phyloP scores from a whole-genome alignment of 2,888 invertebrate species.

The Drosophila tanythrix region DNA sequence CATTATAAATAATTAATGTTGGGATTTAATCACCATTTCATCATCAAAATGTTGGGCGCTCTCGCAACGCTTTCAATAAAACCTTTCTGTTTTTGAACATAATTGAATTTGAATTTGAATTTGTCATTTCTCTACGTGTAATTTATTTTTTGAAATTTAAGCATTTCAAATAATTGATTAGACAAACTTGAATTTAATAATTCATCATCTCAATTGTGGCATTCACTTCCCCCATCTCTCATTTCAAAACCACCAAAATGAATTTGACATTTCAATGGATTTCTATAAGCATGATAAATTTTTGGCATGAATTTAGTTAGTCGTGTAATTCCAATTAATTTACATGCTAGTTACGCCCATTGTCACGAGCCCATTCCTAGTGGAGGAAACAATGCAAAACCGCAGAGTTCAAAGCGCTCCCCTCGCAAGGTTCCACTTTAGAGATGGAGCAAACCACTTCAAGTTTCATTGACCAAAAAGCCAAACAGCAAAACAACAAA shows the following conservation, averaged over 20 bases:
- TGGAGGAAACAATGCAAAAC: conserved; percentile 25
- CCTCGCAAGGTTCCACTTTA: conserved; percentile 36
- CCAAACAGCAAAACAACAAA: conserved; percentile 34
- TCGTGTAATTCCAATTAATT: conserved; percentile 23
- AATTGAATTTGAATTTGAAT: not conserved
- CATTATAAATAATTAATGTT: not conserved
- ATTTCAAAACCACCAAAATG: not conserved
- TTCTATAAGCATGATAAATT: too few species aligned
- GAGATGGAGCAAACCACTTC: conserved; percentile 39
- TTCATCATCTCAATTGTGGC: not conserved
- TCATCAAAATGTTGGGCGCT: not conserved
- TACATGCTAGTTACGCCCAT: conserved; percentile 7
- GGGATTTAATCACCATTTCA: not conserved
- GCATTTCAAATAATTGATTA: not conserved
- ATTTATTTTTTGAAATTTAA: not conserved
- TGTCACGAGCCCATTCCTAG: conserved; percentile 53
- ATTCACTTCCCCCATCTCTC: not conserved
- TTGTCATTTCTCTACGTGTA: not conserved
- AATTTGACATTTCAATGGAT: conserved; percentile 19
- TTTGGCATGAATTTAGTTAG: too few species aligned
- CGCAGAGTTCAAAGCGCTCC: conserved; percentile 63
- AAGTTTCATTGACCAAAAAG: conserved; percentile 68
- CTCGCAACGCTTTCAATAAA: not conserved
- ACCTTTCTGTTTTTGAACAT: not conserved
- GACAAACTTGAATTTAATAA: not conserved